Percentiles rank a stretch among this genome's conserved stretches.
phyloP scores from a whole-genome alignment of 2,888 invertebrate genomes.

The Odontothrips loti region DNA sequence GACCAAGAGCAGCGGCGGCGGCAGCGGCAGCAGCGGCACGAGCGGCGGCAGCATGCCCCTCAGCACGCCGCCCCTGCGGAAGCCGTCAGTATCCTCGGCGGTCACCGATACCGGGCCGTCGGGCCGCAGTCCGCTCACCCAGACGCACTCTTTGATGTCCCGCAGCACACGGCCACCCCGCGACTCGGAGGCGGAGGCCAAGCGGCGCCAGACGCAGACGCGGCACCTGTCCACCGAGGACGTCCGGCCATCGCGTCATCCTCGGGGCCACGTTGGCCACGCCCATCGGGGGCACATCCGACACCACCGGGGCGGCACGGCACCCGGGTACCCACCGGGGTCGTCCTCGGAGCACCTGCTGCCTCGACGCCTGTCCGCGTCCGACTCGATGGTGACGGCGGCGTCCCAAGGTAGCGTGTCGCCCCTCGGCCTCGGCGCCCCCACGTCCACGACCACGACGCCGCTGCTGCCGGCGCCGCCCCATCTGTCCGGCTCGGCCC shows the following conservation, averaged over 20 bases:
- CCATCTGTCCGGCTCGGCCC: background rate
- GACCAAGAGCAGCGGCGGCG: background rate
- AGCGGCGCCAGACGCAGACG: background rate
- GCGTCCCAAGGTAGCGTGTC: background rate
- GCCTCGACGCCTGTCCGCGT: constrained; percentile 1
- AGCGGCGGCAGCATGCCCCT: background rate
- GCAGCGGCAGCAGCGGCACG: background rate
- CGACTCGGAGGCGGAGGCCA: background rate
- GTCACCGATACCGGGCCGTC: too few species aligned
- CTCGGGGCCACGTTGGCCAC: background rate
- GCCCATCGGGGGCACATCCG: background rate
- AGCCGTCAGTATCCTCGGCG: background rate
- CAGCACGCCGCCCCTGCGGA: constrained; percentile 14
- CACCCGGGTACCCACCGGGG: background rate
- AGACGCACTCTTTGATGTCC: too few species aligned
- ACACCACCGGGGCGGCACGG: background rate
- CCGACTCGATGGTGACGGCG: background rate
- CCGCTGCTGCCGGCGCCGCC: background rate
- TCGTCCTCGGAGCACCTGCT: background rate
- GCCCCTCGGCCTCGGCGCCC: too few species aligned
- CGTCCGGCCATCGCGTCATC: background rate
- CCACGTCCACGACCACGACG: background rate
- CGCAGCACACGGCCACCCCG: background rate
- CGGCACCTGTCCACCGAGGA: constrained; percentile 16
- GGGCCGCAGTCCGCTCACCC: too few species aligned